Evolutionary conservation across 2,888 invertebrate species (phyloP), one percentile per base, ranked within the genome.

Genomic region (Torymus aiolomorphi): DNA sequence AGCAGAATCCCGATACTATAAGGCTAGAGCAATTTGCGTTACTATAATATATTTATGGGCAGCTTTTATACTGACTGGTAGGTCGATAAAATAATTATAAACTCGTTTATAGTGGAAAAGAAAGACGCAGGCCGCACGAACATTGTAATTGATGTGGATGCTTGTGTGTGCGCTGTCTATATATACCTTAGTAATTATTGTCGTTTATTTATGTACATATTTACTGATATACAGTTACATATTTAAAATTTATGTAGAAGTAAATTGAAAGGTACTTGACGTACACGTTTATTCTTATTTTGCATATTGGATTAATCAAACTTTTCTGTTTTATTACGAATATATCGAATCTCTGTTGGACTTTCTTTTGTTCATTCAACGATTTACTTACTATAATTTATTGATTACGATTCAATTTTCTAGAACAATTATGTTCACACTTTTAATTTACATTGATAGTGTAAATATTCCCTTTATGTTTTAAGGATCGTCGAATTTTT

Each of bases 11-110:
- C 20, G 49, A 14, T 18, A 12, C 20, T 24, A 56, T 65, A 18
- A 56, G 31, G 56, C 56, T 49, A 54, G n/a, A 51, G 18, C 51
- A 59, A n/a, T 13, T 69, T 56, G 11, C 42, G 42, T 42, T 59
- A 3, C 24, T 57, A 20, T 59, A 66, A 66, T 14, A 16, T 59
- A 74, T 49, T 74, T 67, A 66, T 51, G 49, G 12, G 51, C 11
- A 5, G 66, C 51, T 75, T 67, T 66, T 56, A 63, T 54, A 24
- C n/a, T 49, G 11, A 51, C 20, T 49, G 63, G 31, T n/a, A 16
- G 62, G n/a, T 52, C 49, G 57, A 71, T 71, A 31, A 69, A 77
- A 71, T 52, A 71, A 77, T 71, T 77, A 63, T 66, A 77, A 77
- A 59, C 71, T 71, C 57, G 59, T 59, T 71, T 65, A 66, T 42